A percentile compares a stretch with the other conserved stretches of the same genome.
Evolutionary conservation across 2,888 invertebrate genomes (phyloP).

Genomic region (Dynastes hyllus): DNA sequence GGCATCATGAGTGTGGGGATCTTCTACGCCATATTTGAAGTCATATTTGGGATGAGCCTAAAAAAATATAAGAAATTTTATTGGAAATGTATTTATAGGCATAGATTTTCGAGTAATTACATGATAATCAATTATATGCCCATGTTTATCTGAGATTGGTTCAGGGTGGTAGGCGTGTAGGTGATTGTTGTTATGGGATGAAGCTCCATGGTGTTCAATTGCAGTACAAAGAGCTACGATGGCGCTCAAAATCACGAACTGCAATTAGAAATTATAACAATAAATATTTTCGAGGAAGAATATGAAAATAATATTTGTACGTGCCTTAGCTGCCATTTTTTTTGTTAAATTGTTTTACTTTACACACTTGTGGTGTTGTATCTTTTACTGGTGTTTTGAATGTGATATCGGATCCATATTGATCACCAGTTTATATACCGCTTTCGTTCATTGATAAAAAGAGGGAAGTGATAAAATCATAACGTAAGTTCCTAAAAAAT

Average conservation of each 20-base stretch:
- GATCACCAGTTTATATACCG: slow-evolving; percentile 7
- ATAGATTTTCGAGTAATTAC: not conserved
- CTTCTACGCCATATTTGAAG: slow-evolving; percentile 68
- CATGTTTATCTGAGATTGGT: slow-evolving; percentile 13
- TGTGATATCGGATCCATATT: not conserved
- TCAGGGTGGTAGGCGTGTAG: slow-evolving; percentile 14
- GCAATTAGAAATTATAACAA: slow-evolving; percentile 5
- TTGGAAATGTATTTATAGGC: not conserved
- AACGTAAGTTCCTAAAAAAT: not conserved
- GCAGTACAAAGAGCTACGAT: slow-evolving; percentile 9
- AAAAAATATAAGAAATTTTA: no score
- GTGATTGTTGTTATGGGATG: slow-evolving; percentile 26
- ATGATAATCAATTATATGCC: slow-evolving; percentile 20
- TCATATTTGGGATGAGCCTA: slow-evolving; percentile 63
- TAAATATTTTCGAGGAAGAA: not conserved
- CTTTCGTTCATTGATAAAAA: slow-evolving; percentile 9
- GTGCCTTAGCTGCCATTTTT: not conserved
- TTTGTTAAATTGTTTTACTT: no score
- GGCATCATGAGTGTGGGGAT: slow-evolving; percentile 67
- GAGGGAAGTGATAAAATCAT: not conserved
- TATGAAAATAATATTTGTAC: not conserved
- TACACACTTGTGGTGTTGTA: no score
- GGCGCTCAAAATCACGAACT: slow-evolving; percentile 23
- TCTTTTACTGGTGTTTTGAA: not conserved
- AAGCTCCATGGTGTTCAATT: slow-evolving; percentile 16